These are phyloP conservation scores for Sebastes aleutianus DNA, from an alignment of 2,797 vertebrate species.

Conservation along the genomic window DNA sequence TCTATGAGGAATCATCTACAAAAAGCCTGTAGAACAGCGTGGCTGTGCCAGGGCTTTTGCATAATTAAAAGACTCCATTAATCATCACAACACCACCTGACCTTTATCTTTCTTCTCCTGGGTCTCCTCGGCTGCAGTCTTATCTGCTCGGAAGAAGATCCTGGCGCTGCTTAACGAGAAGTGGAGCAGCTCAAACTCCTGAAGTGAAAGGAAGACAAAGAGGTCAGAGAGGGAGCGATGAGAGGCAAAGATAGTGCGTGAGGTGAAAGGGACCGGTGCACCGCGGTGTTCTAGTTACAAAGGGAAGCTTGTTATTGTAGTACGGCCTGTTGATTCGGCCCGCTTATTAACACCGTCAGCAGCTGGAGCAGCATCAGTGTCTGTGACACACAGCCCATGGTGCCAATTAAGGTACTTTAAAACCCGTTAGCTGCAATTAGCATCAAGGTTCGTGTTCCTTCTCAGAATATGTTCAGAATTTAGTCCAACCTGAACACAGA, in stretches of 20 bases:
- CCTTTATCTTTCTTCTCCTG: conserved; percentile 95
- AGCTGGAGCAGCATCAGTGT: background rate
- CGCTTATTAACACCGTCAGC: background rate
- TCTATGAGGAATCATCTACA: background rate
- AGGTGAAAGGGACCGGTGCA: background rate
- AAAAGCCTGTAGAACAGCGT: background rate
- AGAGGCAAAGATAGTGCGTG: background rate
- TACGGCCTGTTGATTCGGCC: background rate
- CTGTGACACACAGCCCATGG: background rate
- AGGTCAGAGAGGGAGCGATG: background rate
- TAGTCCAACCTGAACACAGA: background rate
- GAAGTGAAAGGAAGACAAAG: conserved; percentile 26
- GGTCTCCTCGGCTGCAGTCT: conserved; percentile 97
- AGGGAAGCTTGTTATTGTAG: background rate
- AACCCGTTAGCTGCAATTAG: background rate
- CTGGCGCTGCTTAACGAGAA: conserved; percentile 98
- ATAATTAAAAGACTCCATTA: conserved; percentile 45
- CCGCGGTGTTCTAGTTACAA: background rate
- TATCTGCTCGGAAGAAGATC: conserved; percentile 99
- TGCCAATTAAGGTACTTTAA: background rate
- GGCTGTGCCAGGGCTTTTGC: conserved; percentile 5
- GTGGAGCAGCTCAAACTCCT: conserved; percentile 99
- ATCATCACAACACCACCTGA: conserved; percentile 40
- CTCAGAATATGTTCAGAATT: background rate
- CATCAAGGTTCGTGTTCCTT: background rate